These are phyloP conservation scores for Labeo rohita DNA, from an alignment of 2,113 vertebrate species.

Conservation along the genomic window DNA sequence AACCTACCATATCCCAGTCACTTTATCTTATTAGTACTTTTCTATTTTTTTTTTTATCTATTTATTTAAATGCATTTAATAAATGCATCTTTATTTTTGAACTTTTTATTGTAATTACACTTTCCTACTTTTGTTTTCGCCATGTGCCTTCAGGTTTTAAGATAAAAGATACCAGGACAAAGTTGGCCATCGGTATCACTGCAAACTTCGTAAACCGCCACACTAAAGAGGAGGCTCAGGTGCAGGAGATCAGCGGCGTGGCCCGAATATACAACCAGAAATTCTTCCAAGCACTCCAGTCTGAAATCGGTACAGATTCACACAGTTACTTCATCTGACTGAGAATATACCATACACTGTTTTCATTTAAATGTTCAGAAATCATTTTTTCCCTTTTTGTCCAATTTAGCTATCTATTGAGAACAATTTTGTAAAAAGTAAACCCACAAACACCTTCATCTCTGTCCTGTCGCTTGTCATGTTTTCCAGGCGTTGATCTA, in stretches of 20 bases:
- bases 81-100: background rate
- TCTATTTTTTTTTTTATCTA: background rate
- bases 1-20: background rate
- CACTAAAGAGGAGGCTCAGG: constrained; percentile 83
- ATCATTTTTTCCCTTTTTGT: background rate
- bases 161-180: constrained; percentile 87
- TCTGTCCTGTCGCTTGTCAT: background rate
- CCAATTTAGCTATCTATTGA: background rate
- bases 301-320: constrained; percentile 78
- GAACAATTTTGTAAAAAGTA: background rate
- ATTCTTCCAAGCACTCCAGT: constrained; percentile 91
- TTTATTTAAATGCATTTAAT: background rate
- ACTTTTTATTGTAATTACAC: background rate
- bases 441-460: too few relatives aligned
- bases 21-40: background rate
- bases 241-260: constrained; percentile 91
- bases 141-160: constrained; percentile 81
- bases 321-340: background rate
- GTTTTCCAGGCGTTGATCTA: constrained; percentile 87
- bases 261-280: constrained; percentile 96
- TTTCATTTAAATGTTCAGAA: background rate
- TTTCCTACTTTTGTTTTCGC: too few relatives aligned
- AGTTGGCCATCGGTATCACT: constrained; percentile 93
- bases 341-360: background rate
- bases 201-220: constrained; percentile 89